A percentile compares a stretch with the other conserved stretches of the same genome.
These are phyloP conservation scores for Boulengeromyrus knoepffleri DNA, from an alignment of 2,113 vertebrate species.

Conservation along the genomic window DNA sequence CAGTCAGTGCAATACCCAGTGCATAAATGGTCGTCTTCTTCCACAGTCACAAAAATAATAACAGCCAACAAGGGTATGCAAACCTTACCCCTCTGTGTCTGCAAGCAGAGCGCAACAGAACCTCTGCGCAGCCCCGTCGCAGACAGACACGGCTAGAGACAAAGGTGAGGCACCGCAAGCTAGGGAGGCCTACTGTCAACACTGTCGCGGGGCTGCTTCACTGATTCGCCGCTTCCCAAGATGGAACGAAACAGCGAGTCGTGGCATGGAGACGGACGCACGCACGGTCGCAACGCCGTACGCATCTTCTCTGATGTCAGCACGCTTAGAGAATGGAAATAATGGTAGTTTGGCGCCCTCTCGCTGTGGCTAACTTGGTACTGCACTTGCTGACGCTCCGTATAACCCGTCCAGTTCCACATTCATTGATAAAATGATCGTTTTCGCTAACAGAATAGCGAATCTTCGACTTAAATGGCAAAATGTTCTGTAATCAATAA, in stretches of 20 bases:
- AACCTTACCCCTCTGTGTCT: slow-evolving; percentile 48
- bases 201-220: slow-evolving; percentile 35
- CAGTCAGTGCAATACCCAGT: slow-evolving; percentile 33
- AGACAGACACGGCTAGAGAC: slow-evolving; percentile 29
- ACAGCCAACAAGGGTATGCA: slow-evolving; percentile 31
- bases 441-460: background rate
- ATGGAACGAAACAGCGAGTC: slow-evolving; percentile 66
- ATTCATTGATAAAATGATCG: background rate
- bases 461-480: background rate
- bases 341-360: slow-evolving; percentile 36
- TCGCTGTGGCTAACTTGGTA: slow-evolving; percentile 14
- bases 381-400: slow-evolving; percentile 33
- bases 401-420: background rate
- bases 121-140: slow-evolving; percentile 35
- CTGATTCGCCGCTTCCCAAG: slow-evolving; percentile 50
- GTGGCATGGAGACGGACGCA: slow-evolving; percentile 63
- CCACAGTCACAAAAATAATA: slow-evolving; percentile 36
- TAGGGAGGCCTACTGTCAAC: slow-evolving; percentile 40
- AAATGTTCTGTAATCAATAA: background rate
- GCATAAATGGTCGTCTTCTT: slow-evolving; percentile 39
- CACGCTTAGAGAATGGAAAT: slow-evolving; percentile 44
- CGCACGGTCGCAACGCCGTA: slow-evolving; percentile 52
- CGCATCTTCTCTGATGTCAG: slow-evolving; percentile 63
- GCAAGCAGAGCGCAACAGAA: slow-evolving; percentile 44
- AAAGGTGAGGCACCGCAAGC: slow-evolving; percentile 35